Conservation (phyloP, 2,797 vertebrate species). For the Fistularia tabacaria region DNA sequence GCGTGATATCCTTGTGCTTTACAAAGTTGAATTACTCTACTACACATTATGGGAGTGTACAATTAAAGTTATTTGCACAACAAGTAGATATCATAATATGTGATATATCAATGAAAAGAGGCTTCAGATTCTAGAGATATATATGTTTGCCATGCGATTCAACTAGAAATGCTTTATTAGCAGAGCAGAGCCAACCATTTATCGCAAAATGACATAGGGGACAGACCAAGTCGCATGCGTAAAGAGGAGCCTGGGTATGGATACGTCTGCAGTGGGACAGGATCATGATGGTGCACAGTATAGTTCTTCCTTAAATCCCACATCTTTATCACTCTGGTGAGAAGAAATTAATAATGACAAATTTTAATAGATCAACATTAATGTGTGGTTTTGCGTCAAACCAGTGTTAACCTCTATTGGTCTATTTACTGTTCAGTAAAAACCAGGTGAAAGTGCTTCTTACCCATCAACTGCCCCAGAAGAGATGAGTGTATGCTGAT, state of each 20-base stretch:
- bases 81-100: no score
- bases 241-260: constrained; percentile 88
- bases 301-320: constrained; percentile 97
- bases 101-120: no score
- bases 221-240: constrained; percentile 83
- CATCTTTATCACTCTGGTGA: constrained; percentile 84
- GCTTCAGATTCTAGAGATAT: no score
- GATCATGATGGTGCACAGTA: constrained; percentile 79
- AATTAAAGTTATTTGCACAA: no score
- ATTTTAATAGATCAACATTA: background rate
- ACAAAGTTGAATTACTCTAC: no score
- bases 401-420: no score
- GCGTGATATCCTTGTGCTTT: no score
- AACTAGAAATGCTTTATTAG: background rate
- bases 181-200: constrained; percentile 1
- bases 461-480: constrained; percentile 97
- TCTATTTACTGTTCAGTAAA: no score
- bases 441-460: constrained; percentile 13
- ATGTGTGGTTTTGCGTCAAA: no score
- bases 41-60: no score
- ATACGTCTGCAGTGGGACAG: constrained; percentile 79
- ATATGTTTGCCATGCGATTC: no score
- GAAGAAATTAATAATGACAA: background rate
- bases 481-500: constrained; percentile 89
- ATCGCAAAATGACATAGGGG: background rate